Percentiles rank a stretch among this genome's conserved stretches.
phyloP scores from a whole-genome alignment of 1,140 invertebrate genomes.

The Phenacoccus solenopsis region DNA sequence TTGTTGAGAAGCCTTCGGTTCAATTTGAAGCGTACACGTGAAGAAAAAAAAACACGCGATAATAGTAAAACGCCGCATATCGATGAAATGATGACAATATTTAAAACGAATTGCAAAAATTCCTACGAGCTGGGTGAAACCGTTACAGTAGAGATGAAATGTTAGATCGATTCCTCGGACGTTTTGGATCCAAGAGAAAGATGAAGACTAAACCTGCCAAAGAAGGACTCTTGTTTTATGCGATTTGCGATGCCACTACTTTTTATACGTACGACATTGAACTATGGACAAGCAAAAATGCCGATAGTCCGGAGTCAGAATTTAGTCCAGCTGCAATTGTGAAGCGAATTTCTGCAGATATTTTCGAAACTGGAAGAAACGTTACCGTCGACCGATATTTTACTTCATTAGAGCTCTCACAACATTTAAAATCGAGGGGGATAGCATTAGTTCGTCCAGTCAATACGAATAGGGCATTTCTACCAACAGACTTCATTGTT shows the following conservation, averaged over 20 bases:
- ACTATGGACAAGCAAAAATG: conserved; percentile 25
- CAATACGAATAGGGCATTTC: too few relatives aligned
- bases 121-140: conserved; percentile 27
- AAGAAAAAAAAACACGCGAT: neutral
- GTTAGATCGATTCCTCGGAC: neutral
- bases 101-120: conserved; percentile 26
- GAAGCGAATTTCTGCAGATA: conserved; percentile 24
- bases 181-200: conserved; percentile 27
- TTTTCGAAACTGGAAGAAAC: conserved; percentile 27
- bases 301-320: conserved; percentile 3
- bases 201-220: conserved; percentile 32
- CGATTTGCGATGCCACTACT: conserved; percentile 27
- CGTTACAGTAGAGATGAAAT: conserved; percentile 28
- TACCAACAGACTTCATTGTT: neutral
- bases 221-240: conserved; percentile 28
- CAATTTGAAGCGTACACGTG: neutral
- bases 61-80: neutral
- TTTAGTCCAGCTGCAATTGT: neutral
- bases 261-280: conserved; percentile 29
- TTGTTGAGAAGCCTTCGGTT: neutral
- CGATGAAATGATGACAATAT: neutral
- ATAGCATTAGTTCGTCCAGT: conserved; percentile 18
- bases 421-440: conserved; percentile 28
- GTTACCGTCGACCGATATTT: conserved; percentile 34
- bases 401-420: conserved; percentile 27